Percentiles rank a stretch among this genome's conserved stretches.
Conservation (phyloP, 1,140 invertebrate species). For the Lucilia sericata region DNA sequence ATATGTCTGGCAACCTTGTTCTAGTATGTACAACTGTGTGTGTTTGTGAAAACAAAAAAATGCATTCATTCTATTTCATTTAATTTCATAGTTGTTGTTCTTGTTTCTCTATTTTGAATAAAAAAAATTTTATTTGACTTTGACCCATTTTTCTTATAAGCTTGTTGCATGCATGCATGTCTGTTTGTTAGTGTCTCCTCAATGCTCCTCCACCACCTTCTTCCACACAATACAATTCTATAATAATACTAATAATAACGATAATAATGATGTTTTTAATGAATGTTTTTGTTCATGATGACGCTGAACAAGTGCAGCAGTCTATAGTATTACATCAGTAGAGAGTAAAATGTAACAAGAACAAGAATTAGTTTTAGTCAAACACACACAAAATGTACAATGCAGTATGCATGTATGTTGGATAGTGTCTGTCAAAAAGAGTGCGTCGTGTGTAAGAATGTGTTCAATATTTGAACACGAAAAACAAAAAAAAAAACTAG, state of each 20-base stretch:
- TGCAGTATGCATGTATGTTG: background rate
- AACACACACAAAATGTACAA: background rate
- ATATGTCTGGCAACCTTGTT: slow-evolving; percentile 17
- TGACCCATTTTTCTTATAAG: slow-evolving; percentile 28
- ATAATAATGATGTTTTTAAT: background rate
- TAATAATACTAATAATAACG: background rate
- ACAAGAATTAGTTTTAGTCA: background rate
- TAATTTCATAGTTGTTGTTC: background rate
- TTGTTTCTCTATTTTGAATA: background rate
- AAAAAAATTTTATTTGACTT: slow-evolving; percentile 21
- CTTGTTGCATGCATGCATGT: slow-evolving; percentile 15
- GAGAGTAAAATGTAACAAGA: background rate
- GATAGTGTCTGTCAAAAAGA: background rate
- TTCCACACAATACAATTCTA: too few species aligned
- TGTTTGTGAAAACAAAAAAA: slow-evolving; percentile 14
- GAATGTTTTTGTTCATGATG: background rate
- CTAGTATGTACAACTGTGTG: slow-evolving; percentile 4
- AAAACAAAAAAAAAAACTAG: slow-evolving; percentile 24
- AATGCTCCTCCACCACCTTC: background rate
- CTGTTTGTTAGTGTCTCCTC: background rate
- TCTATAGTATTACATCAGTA: background rate
- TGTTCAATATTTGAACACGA: background rate
- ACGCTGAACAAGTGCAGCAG: background rate
- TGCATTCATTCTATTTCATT: slow-evolving; percentile 14
- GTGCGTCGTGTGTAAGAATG: background rate